Evolutionary conservation across 2,797 vertebrate species (phyloP).

Genomic region (Spinus pinus): DNA sequence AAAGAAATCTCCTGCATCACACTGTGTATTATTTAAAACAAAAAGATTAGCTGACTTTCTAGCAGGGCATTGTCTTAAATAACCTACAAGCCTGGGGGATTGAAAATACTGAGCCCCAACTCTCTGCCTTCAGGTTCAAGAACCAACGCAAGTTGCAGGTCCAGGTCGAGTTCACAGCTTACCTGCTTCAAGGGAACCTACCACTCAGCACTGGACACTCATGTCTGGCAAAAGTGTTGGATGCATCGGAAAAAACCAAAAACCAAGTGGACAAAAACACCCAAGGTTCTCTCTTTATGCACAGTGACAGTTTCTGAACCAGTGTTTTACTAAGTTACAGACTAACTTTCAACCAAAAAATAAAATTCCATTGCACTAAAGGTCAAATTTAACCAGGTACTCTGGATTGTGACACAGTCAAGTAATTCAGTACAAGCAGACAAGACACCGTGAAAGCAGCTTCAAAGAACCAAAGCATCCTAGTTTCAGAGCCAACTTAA

Average conservation of each 20-base stretch:
- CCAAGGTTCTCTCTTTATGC: conserved; percentile 55
- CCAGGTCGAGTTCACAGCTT: conserved; percentile 36
- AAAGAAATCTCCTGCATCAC: conserved; percentile 63
- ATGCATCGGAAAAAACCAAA: not conserved
- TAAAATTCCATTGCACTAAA: conserved; percentile 71
- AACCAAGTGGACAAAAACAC: not conserved
- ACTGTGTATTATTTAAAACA: conserved; percentile 43
- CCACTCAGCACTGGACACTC: not conserved
- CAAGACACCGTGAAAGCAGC: conserved; percentile 59
- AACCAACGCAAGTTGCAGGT: not conserved
- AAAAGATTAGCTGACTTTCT: conserved; percentile 25
- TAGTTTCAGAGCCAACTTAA: conserved; percentile 27
- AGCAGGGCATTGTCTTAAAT: conserved; percentile 40
- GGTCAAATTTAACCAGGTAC: conserved; percentile 39
- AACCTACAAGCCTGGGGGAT: conserved; percentile 15
- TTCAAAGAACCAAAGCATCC: conserved; percentile 54
- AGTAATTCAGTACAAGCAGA: conserved; percentile 61
- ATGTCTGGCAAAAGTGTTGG: not conserved
- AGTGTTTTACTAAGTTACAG: conserved; percentile 76
- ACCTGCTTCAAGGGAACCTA: not conserved
- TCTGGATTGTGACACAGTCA: conserved; percentile 40
- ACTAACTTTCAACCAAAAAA: conserved; percentile 39
- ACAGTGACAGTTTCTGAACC: conserved; percentile 65
- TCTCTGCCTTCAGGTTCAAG: not conserved
- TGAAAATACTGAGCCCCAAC: not conserved